Percentiles rank a stretch among this genome's conserved stretches.
phyloP scores from a whole-genome alignment of 2,797 vertebrate species.

The Chiloscyllium punctatum region DNA sequence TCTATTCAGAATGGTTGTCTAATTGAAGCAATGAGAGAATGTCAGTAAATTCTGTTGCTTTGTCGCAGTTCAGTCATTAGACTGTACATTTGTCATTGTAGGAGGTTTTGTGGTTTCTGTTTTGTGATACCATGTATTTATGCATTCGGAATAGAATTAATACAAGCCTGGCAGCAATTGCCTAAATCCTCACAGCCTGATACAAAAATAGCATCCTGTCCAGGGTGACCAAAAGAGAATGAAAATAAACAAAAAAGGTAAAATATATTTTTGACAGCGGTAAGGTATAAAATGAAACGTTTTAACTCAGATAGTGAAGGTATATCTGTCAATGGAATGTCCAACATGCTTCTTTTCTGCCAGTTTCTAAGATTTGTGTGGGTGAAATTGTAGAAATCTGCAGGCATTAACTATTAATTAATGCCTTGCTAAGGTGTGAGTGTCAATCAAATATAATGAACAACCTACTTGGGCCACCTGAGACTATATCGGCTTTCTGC shows the following conservation, averaged over 20 bases:
- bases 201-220: background rate
- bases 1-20: background rate
- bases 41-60: background rate
- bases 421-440: background rate
- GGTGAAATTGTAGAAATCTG: background rate
- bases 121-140: background rate
- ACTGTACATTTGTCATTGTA: background rate
- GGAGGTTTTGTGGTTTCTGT: background rate
- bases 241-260: background rate
- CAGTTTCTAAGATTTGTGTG: conserved; percentile 15
- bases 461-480: background rate
- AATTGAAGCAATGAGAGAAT: background rate
- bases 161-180: background rate
- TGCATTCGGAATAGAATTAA: background rate
- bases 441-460: conserved; percentile 38
- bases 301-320: background rate
- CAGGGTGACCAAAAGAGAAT: background rate
- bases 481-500: background rate
- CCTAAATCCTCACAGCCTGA: background rate
- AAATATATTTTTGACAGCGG: background rate
- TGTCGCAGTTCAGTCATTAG: background rate
- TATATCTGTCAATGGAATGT: background rate
- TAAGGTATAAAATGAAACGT: background rate
- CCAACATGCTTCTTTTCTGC: background rate
- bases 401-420: conserved; percentile 19